Evolutionary conservation across 2,797 vertebrate genomes (phyloP), one percentile per base, ranked within the genome.

Genomic region (Florisuga fusca): DNA sequence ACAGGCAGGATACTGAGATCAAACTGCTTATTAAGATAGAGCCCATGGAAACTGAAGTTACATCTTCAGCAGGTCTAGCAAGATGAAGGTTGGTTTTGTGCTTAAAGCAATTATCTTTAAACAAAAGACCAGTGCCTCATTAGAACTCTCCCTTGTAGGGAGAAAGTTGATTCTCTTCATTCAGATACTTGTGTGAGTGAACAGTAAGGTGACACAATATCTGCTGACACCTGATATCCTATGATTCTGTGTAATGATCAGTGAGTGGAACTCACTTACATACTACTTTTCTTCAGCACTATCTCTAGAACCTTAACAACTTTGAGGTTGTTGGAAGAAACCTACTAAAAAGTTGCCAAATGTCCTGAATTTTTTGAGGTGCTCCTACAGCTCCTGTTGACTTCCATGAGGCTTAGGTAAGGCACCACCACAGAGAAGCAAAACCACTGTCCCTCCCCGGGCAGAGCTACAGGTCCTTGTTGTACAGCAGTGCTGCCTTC

Each of bases 321-420:
- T 76, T 23, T 29, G 46, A 92, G 26, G 31, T 16, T 61, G 27
- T 71, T 90, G 29, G 36, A 89, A 89, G 34, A 94, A 90, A 63
- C 21, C 27, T 71, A 22, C 23, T 64, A 67, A 73, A 73, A 72
- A n/a, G 36, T 43, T 88, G 62, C 46, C 27, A 97, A 96, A 97
- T 96, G 95, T 92, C 91, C 85, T 97, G 96, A 85, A 92, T 95
- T 92, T 82, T 68, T 51, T 76, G 75, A 84, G 61, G 33, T 63
- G 43, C 72, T 87, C 51, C 63, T 76, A 48, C 53, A 89, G 27
- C 34, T 93, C 53, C 33, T 63, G 1, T 8, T 53, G 31, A 91
- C 93, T 97, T 94, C 92, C 88, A 93, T 18, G 34, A 76, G 41
- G 36, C 36, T 86, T 54, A 75, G 36, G 29, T 55, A 57, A 78